Conservation (phyloP, 2,888 invertebrate genomes). For the Glyphotaelius pellucidus region DNA sequence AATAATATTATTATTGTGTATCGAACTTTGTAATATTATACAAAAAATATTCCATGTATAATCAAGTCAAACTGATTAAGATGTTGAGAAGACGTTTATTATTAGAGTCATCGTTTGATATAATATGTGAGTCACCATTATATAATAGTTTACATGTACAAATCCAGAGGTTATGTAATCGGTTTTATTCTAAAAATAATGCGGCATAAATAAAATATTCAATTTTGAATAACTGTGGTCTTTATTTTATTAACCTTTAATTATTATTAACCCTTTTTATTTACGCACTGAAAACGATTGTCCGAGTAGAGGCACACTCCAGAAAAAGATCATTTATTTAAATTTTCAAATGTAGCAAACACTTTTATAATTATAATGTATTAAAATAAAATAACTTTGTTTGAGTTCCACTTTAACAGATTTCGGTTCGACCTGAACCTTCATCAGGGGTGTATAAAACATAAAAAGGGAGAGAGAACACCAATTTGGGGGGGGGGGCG, state of each 20-base stretch:
- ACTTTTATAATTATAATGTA: no score
- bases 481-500: no score
- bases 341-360: no score
- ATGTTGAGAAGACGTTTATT: not conserved
- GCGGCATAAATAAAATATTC: conserved; percentile 30
- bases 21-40: conserved; percentile 35
- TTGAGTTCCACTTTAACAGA: no score
- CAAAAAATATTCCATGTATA: conserved; percentile 12
- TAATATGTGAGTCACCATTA: not conserved
- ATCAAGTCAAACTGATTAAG: not conserved
- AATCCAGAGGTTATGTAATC: conserved; percentile 3
- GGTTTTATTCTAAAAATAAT: conserved; percentile 30
- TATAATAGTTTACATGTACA: conserved; percentile 10
- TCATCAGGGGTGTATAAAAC: no score
- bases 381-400: no score
- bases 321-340: no score
- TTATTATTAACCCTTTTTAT: not conserved
- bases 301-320: no score
- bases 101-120: not conserved
- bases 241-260: not conserved
- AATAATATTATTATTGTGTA: not conserved
- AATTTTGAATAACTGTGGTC: conserved; percentile 27
- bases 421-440: no score
- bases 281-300: no score
- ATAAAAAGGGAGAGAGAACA: no score